Evolutionary conservation across 2,888 invertebrate genomes (phyloP).

Genomic region (Gari tellinella): DNA sequence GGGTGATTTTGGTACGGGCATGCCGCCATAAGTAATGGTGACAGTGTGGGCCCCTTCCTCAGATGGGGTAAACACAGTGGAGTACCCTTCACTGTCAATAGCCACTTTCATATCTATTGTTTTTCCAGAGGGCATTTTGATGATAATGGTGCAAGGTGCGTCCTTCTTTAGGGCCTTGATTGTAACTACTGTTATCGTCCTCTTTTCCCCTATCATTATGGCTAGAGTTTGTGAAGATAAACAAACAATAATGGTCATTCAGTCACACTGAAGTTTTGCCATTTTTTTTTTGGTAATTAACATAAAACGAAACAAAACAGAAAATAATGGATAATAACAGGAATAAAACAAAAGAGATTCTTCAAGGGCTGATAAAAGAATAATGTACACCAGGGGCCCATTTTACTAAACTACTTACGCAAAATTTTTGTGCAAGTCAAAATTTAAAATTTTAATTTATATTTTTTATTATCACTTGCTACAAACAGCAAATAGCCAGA

Average conservation of each 20-base stretch:
- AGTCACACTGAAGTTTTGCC: too few relatives aligned
- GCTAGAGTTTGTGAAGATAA: conserved; percentile 33
- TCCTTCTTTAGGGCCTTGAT: conserved; percentile 59
- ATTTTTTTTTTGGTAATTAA: too few relatives aligned
- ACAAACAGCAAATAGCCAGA: too few relatives aligned
- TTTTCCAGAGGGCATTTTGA: conserved; percentile 79
- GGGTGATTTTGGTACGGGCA: conserved; percentile 83
- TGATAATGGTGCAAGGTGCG: conserved; percentile 64
- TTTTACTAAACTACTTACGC: too few relatives aligned
- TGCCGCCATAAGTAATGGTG: conserved; percentile 83
- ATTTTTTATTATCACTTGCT: too few relatives aligned
- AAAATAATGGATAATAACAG: too few relatives aligned
- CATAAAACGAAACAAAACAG: too few relatives aligned
- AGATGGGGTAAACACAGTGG: conserved; percentile 80
- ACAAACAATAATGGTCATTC: not conserved
- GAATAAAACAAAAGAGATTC: too few relatives aligned
- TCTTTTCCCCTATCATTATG: conserved; percentile 57
- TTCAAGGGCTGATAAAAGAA: too few relatives aligned
- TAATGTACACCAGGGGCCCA: too few relatives aligned
- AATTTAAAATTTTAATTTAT: too few relatives aligned
- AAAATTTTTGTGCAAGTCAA: too few relatives aligned
- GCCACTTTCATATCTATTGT: conserved; percentile 91
- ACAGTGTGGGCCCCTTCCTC: conserved; percentile 84
- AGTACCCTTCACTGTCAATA: conserved; percentile 89
- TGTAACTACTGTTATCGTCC: conserved; percentile 53